Evolutionary conservation across 2,113 vertebrate genomes (phyloP).

Genomic region (Gymnorhina tibicen): DNA sequence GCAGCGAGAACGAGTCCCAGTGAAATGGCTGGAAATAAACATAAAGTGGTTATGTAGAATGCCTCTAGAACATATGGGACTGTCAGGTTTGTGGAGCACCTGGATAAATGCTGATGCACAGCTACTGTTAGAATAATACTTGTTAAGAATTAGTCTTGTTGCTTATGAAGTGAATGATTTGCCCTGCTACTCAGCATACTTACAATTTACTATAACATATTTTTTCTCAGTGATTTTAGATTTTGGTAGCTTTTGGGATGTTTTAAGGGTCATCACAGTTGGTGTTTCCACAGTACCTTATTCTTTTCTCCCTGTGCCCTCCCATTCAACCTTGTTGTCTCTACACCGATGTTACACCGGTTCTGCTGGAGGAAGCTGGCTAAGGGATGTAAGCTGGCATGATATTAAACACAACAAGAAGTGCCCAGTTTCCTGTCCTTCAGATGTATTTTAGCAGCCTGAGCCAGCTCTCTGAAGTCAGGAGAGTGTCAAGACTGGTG

Average conservation of each 20-base stretch:
- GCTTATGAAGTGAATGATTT: neutral
- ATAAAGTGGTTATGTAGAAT: neutral
- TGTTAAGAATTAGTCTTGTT: neutral
- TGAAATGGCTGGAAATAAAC: neutral
- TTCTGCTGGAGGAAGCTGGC: neutral
- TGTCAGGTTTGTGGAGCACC: neutral
- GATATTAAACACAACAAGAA: neutral
- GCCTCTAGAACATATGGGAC: fast-evolving
- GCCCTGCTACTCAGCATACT: neutral
- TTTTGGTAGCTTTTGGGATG: neutral
- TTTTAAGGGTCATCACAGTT: neutral
- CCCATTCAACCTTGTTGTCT: neutral
- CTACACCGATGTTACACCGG: neutral
- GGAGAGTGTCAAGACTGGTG: neutral
- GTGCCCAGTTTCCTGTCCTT: neutral
- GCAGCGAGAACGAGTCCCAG: neutral
- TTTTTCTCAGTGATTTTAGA: neutral
- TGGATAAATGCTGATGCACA: neutral
- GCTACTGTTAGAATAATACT: neutral
- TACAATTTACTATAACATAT: neutral
- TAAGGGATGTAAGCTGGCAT: neutral
- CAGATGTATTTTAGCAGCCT: neutral
- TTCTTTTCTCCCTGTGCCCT: neutral
- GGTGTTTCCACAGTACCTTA: neutral
- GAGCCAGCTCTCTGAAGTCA: neutral